Evolutionary conservation across 2,888 invertebrate species (phyloP), one percentile per base, ranked within the genome.

Genomic region (Ophion ellenae): DNA sequence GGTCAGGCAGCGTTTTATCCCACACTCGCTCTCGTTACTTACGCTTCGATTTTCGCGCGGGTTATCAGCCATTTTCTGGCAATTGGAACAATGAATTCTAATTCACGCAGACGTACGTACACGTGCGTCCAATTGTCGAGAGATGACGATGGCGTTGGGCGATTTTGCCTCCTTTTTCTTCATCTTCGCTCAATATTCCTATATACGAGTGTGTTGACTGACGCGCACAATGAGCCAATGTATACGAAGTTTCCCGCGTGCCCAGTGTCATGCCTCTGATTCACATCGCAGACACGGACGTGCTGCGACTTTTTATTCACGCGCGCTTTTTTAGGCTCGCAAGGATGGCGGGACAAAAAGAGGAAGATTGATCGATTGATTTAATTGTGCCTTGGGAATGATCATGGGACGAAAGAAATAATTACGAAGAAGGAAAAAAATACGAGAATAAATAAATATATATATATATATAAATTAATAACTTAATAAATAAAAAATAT

Each of bases 201-300:
- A 63, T 79, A 59, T 67, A 64, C 45, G 73, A 80, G 53, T 53
- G 79, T 40, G 57, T 64, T 32, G 45, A 24, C 47, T 67, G 40
- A 63, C 63, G 77, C 59, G 71, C n/a, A 36, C 28, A 61, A 73
- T 57, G 74, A 61, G 69, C 45, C 67, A 78, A 81, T 81, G 88
- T 88, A 75, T 91, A 89, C 89, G 84, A 89, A 90, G 91, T 91
- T 92, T 90, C 89, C 90, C 90, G 90, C 89, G 89, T 88, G 89
- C 77, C 89, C 90, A 91, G 92, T 91, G 92, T 90, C 91, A 92
- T 87, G 89, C 88, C 86, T 14, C 53, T 89, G 90, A 91, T 90
- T 92, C 90, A 88, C 88, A 89, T 90, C 90, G 82, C 81, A 71
- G 67, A 75, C 78, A 78, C 36, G 20, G 28, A 59, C 40, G 59